Percentiles rank a stretch among this genome's conserved stretches.
Evolutionary conservation across 2,888 invertebrate genomes (phyloP).

Genomic region (Tenthredo scrophulariae): DNA sequence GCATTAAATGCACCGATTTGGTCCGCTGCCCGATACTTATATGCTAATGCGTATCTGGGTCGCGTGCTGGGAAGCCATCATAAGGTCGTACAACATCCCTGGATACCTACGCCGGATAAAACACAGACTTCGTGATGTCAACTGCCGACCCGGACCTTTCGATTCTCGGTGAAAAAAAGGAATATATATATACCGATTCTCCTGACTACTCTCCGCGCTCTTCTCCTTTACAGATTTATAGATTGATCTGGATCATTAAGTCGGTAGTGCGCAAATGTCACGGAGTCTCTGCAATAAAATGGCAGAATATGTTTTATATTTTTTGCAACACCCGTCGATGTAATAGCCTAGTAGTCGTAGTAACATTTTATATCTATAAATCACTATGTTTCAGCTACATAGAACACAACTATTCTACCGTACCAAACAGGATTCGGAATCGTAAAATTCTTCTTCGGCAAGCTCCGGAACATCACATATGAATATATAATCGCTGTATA

Average conservation of each 20-base stretch:
- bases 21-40: slow-evolving; percentile 39
- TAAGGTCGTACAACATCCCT: slow-evolving; percentile 45
- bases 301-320: slow-evolving; percentile 35
- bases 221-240: slow-evolving; percentile 34
- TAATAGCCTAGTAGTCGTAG: slow-evolving; percentile 26
- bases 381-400: slow-evolving; percentile 5
- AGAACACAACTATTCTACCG: neutral
- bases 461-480: neutral
- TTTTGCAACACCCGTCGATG: slow-evolving; percentile 23
- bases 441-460: slow-evolving; percentile 17
- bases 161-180: slow-evolving; percentile 5
- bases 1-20: slow-evolving; percentile 33
- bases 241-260: slow-evolving; percentile 47
- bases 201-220: slow-evolving; percentile 12
- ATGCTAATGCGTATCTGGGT: slow-evolving; percentile 49
- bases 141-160: slow-evolving; percentile 54
- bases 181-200: slow-evolving; percentile 28
- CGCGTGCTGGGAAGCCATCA: slow-evolving; percentile 46
- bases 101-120: slow-evolving; percentile 34
- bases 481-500: slow-evolving; percentile 1
- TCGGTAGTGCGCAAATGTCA: slow-evolving; percentile 41
- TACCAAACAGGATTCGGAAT: slow-evolving; percentile 10
- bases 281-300: slow-evolving; percentile 13
- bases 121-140: slow-evolving; percentile 54
- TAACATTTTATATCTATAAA: slow-evolving; percentile 17